phyloP scores from a whole-genome alignment of 2,888 invertebrate genomes.

The Idaea straminata region DNA sequence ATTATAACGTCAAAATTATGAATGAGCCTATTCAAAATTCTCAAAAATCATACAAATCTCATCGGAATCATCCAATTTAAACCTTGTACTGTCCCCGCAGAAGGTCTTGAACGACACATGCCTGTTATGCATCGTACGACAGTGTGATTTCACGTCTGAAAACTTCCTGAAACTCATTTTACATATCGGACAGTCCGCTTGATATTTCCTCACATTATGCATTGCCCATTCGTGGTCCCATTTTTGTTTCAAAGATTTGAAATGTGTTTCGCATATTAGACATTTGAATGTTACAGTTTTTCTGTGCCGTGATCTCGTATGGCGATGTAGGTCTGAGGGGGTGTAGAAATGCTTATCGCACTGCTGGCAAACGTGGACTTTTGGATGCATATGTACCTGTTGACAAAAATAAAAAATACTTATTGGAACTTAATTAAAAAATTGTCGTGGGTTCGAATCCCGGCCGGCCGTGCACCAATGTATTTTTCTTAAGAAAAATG shows the following conservation, averaged over 20 bases:
- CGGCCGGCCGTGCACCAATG: too few relatives aligned
- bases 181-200: slow-evolving; percentile 52
- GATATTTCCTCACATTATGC: slow-evolving; percentile 36
- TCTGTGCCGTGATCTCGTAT: slow-evolving; percentile 16
- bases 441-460: too few relatives aligned
- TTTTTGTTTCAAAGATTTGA: slow-evolving; percentile 27
- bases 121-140: slow-evolving; percentile 9
- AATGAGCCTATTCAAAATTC: neutral
- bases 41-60: neutral
- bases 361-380: slow-evolving; percentile 18
- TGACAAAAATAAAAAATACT: too few relatives aligned
- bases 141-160: slow-evolving; percentile 39
- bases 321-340: slow-evolving; percentile 28
- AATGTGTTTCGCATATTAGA: slow-evolving; percentile 29
- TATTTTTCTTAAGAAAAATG: too few relatives aligned
- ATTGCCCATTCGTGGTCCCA: slow-evolving; percentile 55
- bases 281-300: slow-evolving; percentile 27
- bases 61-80: neutral
- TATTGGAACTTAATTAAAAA: too few relatives aligned
- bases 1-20: too few relatives aligned
- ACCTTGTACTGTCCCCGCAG: neutral
- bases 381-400: neutral
- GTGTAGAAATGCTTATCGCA: slow-evolving; percentile 39
- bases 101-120: neutral
- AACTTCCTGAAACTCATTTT: slow-evolving; percentile 37